phyloP scores from a whole-genome alignment of 1,140 invertebrate species.

The Tyrophagus putrescentiae region DNA sequence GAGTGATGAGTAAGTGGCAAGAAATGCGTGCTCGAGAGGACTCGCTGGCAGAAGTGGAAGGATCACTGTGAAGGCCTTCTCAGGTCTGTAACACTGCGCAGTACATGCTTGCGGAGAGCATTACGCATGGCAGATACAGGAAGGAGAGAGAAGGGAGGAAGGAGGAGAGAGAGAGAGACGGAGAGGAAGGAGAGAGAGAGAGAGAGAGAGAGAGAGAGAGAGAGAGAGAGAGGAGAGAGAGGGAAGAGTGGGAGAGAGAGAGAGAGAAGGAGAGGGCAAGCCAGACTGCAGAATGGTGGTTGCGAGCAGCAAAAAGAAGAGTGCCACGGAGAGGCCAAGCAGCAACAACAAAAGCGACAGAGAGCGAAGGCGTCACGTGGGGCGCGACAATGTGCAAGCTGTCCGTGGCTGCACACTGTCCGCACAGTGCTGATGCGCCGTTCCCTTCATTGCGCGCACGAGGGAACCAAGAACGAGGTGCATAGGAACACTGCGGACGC shows the following conservation, averaged over 20 bases:
- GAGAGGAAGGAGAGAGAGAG: neutral
- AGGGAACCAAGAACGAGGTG: too few relatives aligned
- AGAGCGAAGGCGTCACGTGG: slow-evolving; percentile 1
- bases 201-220: neutral
- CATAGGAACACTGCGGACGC: too few relatives aligned
- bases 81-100: too few relatives aligned
- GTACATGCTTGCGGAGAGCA: too few relatives aligned
- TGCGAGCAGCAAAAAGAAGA: slow-evolving; percentile 7
- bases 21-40: neutral
- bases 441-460: too few relatives aligned
- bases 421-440: too few relatives aligned
- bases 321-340: neutral
- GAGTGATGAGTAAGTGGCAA: too few relatives aligned
- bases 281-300: neutral
- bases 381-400: slow-evolving; percentile 2
- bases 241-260: neutral
- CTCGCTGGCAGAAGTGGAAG: neutral
- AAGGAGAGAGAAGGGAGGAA: too few relatives aligned
- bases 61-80: too few relatives aligned
- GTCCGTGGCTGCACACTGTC: neutral
- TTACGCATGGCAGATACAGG: too few relatives aligned
- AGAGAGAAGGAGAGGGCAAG: neutral
- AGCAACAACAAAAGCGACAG: neutral
- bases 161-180: neutral
- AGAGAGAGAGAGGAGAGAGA: neutral